A percentile compares a stretch with the other conserved stretches of the same genome.
Conservation (phyloP, 2,888 invertebrate genomes). For the Andrena hattorfiana region DNA sequence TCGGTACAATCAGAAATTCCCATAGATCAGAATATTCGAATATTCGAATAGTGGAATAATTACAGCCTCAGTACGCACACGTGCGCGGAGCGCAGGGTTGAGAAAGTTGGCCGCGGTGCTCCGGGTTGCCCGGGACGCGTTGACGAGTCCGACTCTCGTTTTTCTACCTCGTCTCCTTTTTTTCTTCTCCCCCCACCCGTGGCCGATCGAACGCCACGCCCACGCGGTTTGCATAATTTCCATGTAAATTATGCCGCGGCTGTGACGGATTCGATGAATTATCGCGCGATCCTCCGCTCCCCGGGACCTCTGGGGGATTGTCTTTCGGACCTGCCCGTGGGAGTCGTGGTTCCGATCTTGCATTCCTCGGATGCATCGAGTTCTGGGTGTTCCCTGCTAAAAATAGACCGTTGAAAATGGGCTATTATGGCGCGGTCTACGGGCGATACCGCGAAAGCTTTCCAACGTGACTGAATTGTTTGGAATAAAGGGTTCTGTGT, state of each 20-base stretch:
- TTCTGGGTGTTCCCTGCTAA: background rate
- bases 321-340: slow-evolving; percentile 28
- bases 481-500: background rate
- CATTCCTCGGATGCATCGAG: background rate
- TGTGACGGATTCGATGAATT: slow-evolving; percentile 57
- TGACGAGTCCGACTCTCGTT: slow-evolving; percentile 17
- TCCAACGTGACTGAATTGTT: background rate
- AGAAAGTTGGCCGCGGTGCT: slow-evolving; percentile 29
- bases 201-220: slow-evolving; percentile 57
- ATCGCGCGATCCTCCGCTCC: slow-evolving; percentile 20
- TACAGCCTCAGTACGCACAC: too few species aligned
- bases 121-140: slow-evolving; percentile 29
- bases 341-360: background rate
- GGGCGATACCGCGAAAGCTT: background rate
- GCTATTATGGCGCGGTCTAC: background rate
- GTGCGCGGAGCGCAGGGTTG: slow-evolving; percentile 17
- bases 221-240: slow-evolving; percentile 58
- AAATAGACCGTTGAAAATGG: slow-evolving; percentile 8
- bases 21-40: too few species aligned
- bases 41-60: too few species aligned
- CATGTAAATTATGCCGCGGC: slow-evolving; percentile 49
- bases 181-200: slow-evolving; percentile 6
- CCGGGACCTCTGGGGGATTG: slow-evolving; percentile 27
- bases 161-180: background rate
- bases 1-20: too few species aligned